phyloP scores from a whole-genome alignment of 2,888 invertebrate species.

The Meta bourneti region DNA sequence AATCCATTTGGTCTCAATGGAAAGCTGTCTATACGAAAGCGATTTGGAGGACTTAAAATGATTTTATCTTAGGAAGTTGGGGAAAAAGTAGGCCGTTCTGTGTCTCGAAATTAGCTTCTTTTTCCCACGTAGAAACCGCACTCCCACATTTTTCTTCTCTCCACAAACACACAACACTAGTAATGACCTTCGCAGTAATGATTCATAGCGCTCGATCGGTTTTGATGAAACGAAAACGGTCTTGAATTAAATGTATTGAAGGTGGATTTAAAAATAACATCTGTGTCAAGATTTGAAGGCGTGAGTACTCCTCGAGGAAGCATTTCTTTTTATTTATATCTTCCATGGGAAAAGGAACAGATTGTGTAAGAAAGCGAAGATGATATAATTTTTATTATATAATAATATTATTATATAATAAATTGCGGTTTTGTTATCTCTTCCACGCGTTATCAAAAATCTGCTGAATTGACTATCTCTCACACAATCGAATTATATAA shows the following conservation, averaged over 20 bases:
- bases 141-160: constrained; percentile 3
- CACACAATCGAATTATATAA: too few relatives aligned
- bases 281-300: constrained; percentile 16
- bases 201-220: not conserved
- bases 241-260: not conserved
- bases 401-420: too few relatives aligned
- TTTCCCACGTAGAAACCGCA: constrained; percentile 26
- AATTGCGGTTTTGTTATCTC: too few relatives aligned
- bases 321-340: too few relatives aligned
- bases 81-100: constrained; percentile 42
- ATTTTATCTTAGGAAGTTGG: constrained; percentile 15
- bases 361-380: too few relatives aligned
- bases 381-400: too few relatives aligned
- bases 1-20: not conserved
- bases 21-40: not conserved
- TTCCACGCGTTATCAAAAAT: too few relatives aligned
- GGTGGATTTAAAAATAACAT: constrained; percentile 20
- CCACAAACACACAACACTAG: constrained; percentile 6
- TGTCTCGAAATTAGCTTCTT: constrained; percentile 4
- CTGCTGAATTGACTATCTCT: too few relatives aligned
- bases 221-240: constrained; percentile 3
- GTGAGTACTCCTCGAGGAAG: not conserved
- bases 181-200: constrained; percentile 32
- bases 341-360: too few relatives aligned
- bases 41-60: not conserved